A percentile compares a stretch with the other conserved stretches of the same genome.
Evolutionary conservation across 2,797 vertebrate genomes (phyloP).

Genomic region (Phrynocephalus vlangalii): DNA sequence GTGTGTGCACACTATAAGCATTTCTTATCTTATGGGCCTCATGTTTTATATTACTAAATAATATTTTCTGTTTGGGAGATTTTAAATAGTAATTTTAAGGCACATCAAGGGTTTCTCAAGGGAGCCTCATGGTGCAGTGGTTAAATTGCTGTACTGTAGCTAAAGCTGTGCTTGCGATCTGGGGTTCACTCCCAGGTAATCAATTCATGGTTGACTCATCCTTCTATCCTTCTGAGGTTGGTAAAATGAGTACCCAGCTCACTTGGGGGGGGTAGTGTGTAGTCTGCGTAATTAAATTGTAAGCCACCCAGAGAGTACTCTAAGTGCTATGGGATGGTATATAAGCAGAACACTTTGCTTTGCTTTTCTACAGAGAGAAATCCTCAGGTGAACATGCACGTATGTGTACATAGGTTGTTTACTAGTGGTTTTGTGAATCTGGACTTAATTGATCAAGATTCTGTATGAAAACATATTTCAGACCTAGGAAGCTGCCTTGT

Average conservation of each 20-base stretch:
- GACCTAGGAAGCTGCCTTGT: conserved; percentile 21
- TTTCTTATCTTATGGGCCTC: background rate
- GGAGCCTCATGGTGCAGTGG: too few species aligned
- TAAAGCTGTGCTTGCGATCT: too few species aligned
- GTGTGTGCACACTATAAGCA: background rate
- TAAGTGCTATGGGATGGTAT: too few species aligned
- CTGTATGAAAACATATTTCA: conserved; percentile 66
- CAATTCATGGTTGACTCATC: too few species aligned
- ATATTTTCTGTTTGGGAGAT: background rate
- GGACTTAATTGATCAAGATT: conserved; percentile 59
- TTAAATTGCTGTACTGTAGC: too few species aligned
- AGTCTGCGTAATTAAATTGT: too few species aligned
- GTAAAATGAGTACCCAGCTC: too few species aligned
- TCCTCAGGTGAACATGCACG: background rate
- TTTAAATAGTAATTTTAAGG: background rate
- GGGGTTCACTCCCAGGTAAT: too few species aligned
- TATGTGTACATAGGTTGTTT: background rate
- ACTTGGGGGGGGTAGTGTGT: too few species aligned
- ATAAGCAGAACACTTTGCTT: too few species aligned
- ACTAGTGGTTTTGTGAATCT: background rate
- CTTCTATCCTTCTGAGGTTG: too few species aligned
- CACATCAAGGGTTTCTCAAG: background rate
- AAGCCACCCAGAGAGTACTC: too few species aligned
- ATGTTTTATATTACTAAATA: background rate
- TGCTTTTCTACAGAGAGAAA: background rate